These are phyloP conservation scores for Rhinatrema bivittatum DNA, from an alignment of 2,797 vertebrate species.

Conservation along the genomic window DNA sequence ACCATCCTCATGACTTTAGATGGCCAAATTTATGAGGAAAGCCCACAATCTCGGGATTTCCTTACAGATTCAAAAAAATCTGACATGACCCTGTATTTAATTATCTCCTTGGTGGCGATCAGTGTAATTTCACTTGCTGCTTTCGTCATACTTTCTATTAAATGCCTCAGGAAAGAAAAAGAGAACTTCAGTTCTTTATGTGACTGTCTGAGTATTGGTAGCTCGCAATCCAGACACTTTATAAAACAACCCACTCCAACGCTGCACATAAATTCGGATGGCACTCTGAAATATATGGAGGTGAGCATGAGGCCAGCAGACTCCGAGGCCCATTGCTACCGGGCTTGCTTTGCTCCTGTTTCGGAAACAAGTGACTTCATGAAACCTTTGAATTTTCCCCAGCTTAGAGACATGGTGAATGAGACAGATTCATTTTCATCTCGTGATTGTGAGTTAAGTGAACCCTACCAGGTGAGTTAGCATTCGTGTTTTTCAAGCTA, in stretches of 20 bases:
- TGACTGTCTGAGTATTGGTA: constrained; percentile 37
- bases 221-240: constrained; percentile 58
- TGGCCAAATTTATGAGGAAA: constrained; percentile 55
- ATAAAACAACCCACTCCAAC: constrained; percentile 82
- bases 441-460: constrained; percentile 36
- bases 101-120: constrained; percentile 79
- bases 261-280: constrained; percentile 86
- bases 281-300: constrained; percentile 93
- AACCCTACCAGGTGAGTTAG: constrained; percentile 56
- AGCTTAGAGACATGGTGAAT: constrained; percentile 39
- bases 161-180: constrained; percentile 66
- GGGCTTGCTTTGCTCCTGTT: constrained; percentile 81
- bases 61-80: constrained; percentile 60
- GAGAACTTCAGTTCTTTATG: constrained; percentile 50
- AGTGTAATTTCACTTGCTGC: constrained; percentile 80
- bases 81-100: constrained; percentile 83
- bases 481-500: neutral
- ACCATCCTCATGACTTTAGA: constrained; percentile 74
- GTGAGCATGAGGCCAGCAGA: constrained; percentile 81
- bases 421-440: constrained; percentile 37
- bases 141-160: constrained; percentile 70
- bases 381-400: constrained; percentile 46
- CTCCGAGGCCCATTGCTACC: constrained; percentile 74
- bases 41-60: constrained; percentile 56
- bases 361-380: constrained; percentile 76